Evolutionary conservation across 2,113 vertebrate genomes (phyloP), one percentile per base, ranked within the genome.

Genomic region (Amphilophus citrinellus): DNA sequence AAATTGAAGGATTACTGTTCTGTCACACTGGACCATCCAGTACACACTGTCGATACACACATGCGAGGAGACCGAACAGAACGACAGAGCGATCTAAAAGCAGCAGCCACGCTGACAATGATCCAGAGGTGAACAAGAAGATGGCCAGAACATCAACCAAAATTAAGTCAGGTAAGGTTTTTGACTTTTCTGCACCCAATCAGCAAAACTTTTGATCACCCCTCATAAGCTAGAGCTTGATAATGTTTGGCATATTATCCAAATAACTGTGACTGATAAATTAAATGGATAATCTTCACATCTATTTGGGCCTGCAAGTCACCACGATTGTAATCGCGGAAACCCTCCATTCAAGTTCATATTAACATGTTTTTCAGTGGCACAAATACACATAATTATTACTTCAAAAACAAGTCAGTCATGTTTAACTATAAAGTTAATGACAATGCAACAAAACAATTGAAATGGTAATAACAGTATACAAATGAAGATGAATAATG

Each of bases 401-500:
- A 53, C 63, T 0, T 10, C 30, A 68, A 61, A 65, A 83, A 57
- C 22, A 42, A 39, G 8, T 50, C 15, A 22, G 22, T 76, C 71
- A 39, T 6, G 2, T 53, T 76, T 10, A 20, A n/a, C 62, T 65
- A 58, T 30, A n/a, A 18, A 61, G 44, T 44, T 53, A 44, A 66
- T 60, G 68, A n/a, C 68, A 73, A 73, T 8, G 5, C 17, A 79
- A 76, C 15, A 8, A 13, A 57, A 47, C 30, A 10, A 13, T 32
- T 61, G 15, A 5, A 75, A 60, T 53, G 24, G 53, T 47, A 32
- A 73, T 5, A 73, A 77, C 24, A 10, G 39, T 4, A 44, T 9
- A 13, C 76, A 62, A 35, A 35, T 30, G 47, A 68, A 76, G 11
- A 80, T 73, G 18, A 56, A 73, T 86, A 50, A 50, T 78, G 75